A percentile compares a stretch with the other conserved stretches of the same genome.
phyloP scores from a whole-genome alignment of 30 jellyfish, hydroid and myxozoan species.

The Aurelia aurita region DNA sequence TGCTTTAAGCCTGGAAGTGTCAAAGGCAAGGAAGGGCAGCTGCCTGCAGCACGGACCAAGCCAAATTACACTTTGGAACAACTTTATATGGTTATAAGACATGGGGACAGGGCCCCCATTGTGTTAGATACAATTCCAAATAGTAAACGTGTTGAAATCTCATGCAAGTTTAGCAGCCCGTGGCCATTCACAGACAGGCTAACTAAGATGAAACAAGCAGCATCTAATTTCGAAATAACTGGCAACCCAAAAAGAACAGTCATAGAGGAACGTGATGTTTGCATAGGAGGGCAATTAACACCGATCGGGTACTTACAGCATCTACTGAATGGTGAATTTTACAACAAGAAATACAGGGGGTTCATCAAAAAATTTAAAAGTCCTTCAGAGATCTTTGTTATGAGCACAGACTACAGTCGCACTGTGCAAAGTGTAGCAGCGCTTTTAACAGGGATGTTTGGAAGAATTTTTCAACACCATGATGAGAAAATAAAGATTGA shows the following conservation, averaged over 20 bases:
- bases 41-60: neutral
- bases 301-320: conserved; percentile 95
- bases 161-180: conserved; percentile 68
- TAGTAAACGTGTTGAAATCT: conserved; percentile 81
- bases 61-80: conserved; percentile 67
- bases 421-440: conserved; percentile 99
- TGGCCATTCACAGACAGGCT: conserved; percentile 32
- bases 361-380: conserved; percentile 23
- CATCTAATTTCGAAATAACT: conserved; percentile 33
- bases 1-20: conserved; percentile 85
- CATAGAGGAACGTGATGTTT: conserved; percentile 55
- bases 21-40: conserved; percentile 69
- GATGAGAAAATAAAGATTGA: conserved; percentile 32
- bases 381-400: conserved; percentile 41
- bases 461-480: neutral
- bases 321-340: conserved; percentile 68
- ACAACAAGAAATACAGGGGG: conserved; percentile 45
- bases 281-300: conserved; percentile 95
- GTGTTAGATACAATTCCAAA: conserved; percentile 78
- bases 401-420: conserved; percentile 89
- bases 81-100: conserved; percentile 85
- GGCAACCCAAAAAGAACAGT: conserved; percentile 51
- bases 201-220: conserved; percentile 22
- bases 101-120: conserved; percentile 98
- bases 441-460: conserved; percentile 80